Evolutionary conservation across 1,140 invertebrate genomes (phyloP), one percentile per base, ranked within the genome.

Genomic region (Drosophila pallidifrons): DNA sequence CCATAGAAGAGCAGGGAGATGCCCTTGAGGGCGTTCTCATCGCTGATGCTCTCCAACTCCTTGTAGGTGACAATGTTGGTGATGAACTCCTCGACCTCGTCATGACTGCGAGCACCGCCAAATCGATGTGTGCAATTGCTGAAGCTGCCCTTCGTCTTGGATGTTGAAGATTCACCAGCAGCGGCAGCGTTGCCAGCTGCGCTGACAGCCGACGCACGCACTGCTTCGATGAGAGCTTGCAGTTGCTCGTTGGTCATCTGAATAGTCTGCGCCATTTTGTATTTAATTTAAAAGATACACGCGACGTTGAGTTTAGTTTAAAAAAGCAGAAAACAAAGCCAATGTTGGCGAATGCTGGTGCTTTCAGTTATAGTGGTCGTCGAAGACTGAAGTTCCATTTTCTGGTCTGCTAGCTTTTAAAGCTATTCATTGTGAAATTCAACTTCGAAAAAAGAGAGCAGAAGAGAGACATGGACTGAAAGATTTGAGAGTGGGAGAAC

Each of bases 11-110:
- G 80, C 68, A 94, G 81, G 1, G 93, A 88, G 3, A 94, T 38
- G 2, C 93, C 93, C 66, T 85, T 88, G 3, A 93, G 58, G 4
- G 93, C 93, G 61, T 93, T 92, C 45, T 87, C 80, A 65, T 93
- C 92, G 45, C 46, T 70, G 5, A 93, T 90, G 8, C 64, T 32
- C 5, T 92, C 86, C 68, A 92, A 57, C 38, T 92, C 83, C 57
- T 92, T 92, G 47, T 81, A 92, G 2, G 73, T 91, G 35, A 68
- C 43, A 2, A 92, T 66, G 28, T 65, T 88, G 20, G 77, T 85
- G 32, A 92, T 77, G 57, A 92, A 92, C 52, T 88, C 88, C 47
- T 92, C 91, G n/a, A 92, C 91, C 20, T 76, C 77, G 10, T 91
- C 82, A 13, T 92, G 71, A 45, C 71, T 75, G 20, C 91, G 88